Evolutionary conservation across 2,113 vertebrate genomes (phyloP).

Genomic region (Silurus asotus): DNA sequence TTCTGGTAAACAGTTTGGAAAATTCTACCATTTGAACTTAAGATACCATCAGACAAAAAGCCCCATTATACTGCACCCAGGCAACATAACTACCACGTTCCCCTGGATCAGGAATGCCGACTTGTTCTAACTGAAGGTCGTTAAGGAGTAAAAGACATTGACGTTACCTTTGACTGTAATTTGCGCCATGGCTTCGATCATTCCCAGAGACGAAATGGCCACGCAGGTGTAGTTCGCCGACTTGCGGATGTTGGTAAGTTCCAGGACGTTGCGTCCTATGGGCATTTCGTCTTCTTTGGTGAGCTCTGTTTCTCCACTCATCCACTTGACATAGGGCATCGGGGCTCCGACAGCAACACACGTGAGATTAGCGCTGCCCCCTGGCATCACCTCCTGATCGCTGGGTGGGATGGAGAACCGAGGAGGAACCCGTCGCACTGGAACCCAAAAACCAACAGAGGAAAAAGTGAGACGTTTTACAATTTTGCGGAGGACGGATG

Average conservation of each 20-base stretch:
- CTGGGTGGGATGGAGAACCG: conserved; percentile 98
- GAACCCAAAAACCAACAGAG: conserved; percentile 62
- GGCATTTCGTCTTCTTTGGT: conserved; percentile 94
- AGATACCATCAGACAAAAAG: conserved; percentile 1
- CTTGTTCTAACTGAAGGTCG: background rate
- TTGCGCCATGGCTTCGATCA: conserved; percentile 91
- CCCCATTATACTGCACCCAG: background rate
- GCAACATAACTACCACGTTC: conserved; percentile 11
- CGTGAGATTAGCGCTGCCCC: conserved; percentile 92
- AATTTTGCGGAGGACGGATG: background rate
- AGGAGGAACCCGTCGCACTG: conserved; percentile 95
- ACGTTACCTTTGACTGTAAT: conserved; percentile 91
- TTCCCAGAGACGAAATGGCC: conserved; percentile 91
- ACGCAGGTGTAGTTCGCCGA: conserved; percentile 96
- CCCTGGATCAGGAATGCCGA: background rate
- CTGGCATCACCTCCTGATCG: conserved; percentile 96
- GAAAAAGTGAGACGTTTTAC: background rate
- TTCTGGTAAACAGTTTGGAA: background rate
- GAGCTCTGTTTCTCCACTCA: conserved; percentile 83
- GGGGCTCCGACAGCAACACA: conserved; percentile 96
- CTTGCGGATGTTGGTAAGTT: conserved; percentile 86
- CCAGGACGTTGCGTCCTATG: conserved; percentile 89
- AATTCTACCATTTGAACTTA: background rate
- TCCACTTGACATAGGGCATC: conserved; percentile 98
- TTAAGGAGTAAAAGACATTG: background rate